Conservation (phyloP, 1,140 invertebrate species). For the Parasteatoda tepidariorum region DNA sequence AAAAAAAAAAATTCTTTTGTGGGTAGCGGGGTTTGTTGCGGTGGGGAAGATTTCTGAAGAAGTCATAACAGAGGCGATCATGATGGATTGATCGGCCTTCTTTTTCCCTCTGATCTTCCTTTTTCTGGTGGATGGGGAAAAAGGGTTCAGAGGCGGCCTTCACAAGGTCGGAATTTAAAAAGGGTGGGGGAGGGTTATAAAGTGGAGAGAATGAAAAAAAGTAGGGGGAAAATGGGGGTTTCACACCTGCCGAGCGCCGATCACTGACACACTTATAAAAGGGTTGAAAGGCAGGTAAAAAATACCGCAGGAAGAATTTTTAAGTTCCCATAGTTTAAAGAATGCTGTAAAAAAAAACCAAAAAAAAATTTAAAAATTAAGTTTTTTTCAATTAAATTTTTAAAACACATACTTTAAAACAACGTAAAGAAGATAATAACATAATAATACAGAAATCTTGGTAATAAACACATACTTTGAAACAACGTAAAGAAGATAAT, state of each 20-base stretch:
- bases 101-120: neutral
- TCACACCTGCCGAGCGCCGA: neutral
- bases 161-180: slow-evolving; percentile 14
- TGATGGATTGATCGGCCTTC: slow-evolving; percentile 44
- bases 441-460: too few species aligned
- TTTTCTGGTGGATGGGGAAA: neutral
- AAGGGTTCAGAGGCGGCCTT: slow-evolving; percentile 13
- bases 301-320: too few species aligned
- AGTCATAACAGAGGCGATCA: slow-evolving; percentile 50
- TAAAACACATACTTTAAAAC: too few species aligned
- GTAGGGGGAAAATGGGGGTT: neutral
- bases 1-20: slow-evolving; percentile 44
- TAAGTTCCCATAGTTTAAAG: too few species aligned
- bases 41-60: slow-evolving; percentile 23
- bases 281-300: neutral
- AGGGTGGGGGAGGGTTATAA: too few species aligned
- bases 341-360: too few species aligned
- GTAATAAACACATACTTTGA: too few species aligned
- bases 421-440: too few species aligned
- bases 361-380: too few species aligned
- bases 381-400: too few species aligned
- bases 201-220: neutral
- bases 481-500: too few species aligned
- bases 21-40: slow-evolving; percentile 37
- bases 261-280: neutral